Conservation (phyloP, 35 echinoderm and acorn worm species). For the Stichopus chloronotus region DNA sequence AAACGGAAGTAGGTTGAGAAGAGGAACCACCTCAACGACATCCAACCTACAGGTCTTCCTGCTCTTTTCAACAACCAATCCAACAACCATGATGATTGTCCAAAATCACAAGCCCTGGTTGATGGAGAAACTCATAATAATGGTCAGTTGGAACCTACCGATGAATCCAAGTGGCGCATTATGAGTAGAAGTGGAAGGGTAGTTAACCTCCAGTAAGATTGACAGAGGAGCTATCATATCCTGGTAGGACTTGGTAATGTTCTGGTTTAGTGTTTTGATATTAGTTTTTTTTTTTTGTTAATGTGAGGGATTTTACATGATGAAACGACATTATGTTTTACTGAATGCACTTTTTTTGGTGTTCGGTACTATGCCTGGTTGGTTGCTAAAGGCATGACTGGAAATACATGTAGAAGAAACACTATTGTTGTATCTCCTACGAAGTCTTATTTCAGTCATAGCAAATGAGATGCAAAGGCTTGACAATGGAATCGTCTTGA, state of each 20-base stretch:
- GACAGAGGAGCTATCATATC: background rate
- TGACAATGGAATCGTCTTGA: too few relatives aligned
- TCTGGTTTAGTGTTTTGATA: too few relatives aligned
- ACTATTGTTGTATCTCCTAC: background rate
- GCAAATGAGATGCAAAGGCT: too few relatives aligned
- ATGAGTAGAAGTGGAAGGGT: slow-evolving; percentile 20
- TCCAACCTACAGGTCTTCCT: background rate
- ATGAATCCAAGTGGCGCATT: background rate
- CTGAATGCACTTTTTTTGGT: too few relatives aligned
- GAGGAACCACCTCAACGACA: slow-evolving; percentile 33
- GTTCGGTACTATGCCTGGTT: too few relatives aligned
- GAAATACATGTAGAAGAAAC: slow-evolving; percentile 12
- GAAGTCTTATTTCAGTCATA: slow-evolving; percentile 27
- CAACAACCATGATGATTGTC: background rate
- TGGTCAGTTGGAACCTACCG: background rate
- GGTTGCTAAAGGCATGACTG: background rate
- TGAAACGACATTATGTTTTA: too few relatives aligned
- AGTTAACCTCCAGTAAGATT: slow-evolving; percentile 33
- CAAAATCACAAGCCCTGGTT: background rate
- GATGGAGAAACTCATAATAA: background rate
- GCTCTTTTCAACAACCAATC: background rate
- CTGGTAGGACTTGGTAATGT: too few relatives aligned
- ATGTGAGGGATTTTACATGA: too few relatives aligned
- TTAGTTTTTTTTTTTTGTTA: too few relatives aligned
- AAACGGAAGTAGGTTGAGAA: slow-evolving; percentile 24